Percentiles rank a stretch among this genome's conserved stretches.
Evolutionary conservation across 2,797 vertebrate genomes (phyloP).

Genomic region (Chiroxiphia lanceolata): DNA sequence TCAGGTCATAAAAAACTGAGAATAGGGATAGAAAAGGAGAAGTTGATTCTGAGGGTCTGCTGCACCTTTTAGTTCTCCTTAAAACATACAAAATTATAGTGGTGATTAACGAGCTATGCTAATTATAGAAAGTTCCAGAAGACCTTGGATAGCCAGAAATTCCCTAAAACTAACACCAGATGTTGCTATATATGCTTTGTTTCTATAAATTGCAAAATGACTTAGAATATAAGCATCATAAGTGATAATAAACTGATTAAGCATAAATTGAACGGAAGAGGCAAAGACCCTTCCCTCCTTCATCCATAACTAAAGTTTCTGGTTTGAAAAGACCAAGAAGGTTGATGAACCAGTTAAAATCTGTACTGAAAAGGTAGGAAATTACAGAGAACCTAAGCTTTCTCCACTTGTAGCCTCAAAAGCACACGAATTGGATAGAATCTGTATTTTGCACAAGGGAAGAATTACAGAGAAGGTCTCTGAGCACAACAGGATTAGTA

Average conservation of each 20-base stretch:
- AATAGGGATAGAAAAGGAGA: neutral
- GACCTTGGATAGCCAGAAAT: neutral
- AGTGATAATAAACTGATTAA: neutral
- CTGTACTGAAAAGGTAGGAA: neutral
- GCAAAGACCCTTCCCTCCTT: neutral
- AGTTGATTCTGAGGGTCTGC: neutral
- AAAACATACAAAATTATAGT: neutral
- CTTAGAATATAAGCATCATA: neutral
- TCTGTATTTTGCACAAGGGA: neutral
- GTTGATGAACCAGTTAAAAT: neutral
- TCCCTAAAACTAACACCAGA: conserved; percentile 3
- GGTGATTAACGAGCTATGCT: neutral
- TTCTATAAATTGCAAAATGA: neutral
- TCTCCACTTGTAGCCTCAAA: neutral
- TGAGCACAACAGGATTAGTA: neutral
- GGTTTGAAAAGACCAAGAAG: neutral
- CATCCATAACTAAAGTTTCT: neutral
- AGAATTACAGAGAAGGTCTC: neutral
- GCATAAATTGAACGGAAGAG: neutral
- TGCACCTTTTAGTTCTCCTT: neutral
- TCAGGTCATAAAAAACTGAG: neutral
- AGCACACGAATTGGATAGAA: neutral
- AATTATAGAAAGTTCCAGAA: neutral
- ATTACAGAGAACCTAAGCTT: neutral
- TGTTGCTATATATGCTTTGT: conserved; percentile 13